phyloP scores from a whole-genome alignment of 2,113 vertebrate genomes.

The Grantiella picta region DNA sequence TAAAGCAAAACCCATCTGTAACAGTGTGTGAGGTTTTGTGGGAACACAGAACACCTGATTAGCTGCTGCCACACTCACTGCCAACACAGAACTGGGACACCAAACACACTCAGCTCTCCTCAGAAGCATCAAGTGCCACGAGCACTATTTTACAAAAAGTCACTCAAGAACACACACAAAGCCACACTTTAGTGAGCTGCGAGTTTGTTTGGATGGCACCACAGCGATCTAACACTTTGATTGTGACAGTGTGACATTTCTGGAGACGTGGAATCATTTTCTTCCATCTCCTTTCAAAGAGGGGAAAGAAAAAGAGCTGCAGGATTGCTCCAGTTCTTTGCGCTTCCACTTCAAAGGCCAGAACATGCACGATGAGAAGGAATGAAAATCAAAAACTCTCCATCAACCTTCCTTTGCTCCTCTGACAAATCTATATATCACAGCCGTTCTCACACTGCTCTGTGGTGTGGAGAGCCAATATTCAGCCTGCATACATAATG shows the following conservation, averaged over 20 bases:
- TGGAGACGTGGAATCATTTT: accelerated
- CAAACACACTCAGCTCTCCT: accelerated
- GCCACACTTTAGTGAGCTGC: accelerated
- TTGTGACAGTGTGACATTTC: not conserved
- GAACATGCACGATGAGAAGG: not conserved
- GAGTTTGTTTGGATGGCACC: not conserved
- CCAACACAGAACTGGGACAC: not conserved
- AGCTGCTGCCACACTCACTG: accelerated
- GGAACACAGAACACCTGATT: accelerated
- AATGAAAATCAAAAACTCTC: not conserved
- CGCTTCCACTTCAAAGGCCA: not conserved
- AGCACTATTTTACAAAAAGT: accelerated
- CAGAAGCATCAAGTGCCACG: accelerated
- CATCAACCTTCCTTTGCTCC: not conserved
- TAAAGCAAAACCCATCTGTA: accelerated
- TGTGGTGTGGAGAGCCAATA: accelerated
- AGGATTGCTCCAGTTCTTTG: not conserved
- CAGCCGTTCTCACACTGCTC: not conserved
- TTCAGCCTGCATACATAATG: not conserved
- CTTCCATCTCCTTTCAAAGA: not conserved
- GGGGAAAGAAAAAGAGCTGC: too few species aligned
- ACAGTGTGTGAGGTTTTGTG: accelerated
- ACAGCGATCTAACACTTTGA: accelerated
- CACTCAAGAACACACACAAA: accelerated
- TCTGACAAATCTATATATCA: not conserved